phyloP scores from a whole-genome alignment of 2,888 invertebrate species.

The Rhorus exstirpatorius region DNA sequence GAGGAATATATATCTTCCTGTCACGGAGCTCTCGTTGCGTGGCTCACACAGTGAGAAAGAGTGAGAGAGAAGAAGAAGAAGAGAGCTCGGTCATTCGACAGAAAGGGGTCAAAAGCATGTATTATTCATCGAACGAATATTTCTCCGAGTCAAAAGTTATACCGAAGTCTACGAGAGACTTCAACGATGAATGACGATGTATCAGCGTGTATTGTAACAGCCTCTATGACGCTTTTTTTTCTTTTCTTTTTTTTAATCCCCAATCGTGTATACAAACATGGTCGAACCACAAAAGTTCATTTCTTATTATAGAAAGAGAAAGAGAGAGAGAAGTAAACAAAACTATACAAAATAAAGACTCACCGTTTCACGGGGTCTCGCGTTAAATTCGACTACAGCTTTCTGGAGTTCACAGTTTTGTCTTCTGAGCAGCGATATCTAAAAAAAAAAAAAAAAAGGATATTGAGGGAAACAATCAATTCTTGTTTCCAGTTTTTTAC shows the following conservation, averaged over 20 bases:
- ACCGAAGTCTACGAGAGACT: constrained; percentile 44
- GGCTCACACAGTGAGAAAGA: constrained; percentile 15
- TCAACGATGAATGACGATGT: constrained; percentile 66
- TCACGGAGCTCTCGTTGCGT: not conserved
- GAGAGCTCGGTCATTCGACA: constrained; percentile 62
- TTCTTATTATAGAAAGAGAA: constrained; percentile 5
- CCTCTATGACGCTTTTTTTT: constrained; percentile 15
- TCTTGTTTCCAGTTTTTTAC: too few relatives aligned
- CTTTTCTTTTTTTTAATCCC: not conserved
- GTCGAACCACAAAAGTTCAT: constrained; percentile 22
- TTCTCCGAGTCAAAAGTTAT: constrained; percentile 62
- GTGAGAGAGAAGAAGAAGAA: constrained; percentile 1
- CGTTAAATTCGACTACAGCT: constrained; percentile 81
- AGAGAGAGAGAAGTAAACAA: not conserved
- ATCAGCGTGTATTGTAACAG: constrained; percentile 33
- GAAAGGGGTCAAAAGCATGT: constrained; percentile 67
- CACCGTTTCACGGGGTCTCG: constrained; percentile 80
- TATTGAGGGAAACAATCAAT: not conserved
- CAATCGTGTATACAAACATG: constrained; percentile 2
- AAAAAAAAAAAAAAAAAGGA: constrained; percentile 37
- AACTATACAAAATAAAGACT: constrained; percentile 71
- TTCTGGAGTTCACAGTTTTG: constrained; percentile 83
- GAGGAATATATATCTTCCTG: constrained; percentile 4
- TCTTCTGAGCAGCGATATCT: constrained; percentile 83
- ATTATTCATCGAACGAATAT: constrained; percentile 66